Conservation (phyloP, 2,113 vertebrate species). For the Aspidoscelis tigris region DNA sequence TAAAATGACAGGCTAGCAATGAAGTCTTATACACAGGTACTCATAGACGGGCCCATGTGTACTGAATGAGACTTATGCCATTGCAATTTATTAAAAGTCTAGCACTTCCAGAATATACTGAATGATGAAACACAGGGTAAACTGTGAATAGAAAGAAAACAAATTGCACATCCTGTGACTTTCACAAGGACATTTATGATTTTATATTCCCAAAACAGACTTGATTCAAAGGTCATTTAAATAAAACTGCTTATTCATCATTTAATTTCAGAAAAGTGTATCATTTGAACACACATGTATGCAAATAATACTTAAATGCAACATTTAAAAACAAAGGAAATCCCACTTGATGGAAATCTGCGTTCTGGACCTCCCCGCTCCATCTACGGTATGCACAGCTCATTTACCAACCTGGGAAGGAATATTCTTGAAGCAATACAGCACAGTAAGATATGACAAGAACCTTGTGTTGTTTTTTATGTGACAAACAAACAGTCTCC, state of each 20-base stretch:
- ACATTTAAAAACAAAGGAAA: neutral
- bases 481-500: too few relatives aligned
- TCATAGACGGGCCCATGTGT: neutral
- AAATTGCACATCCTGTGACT: neutral
- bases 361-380: neutral
- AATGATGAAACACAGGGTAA: constrained; percentile 37
- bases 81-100: neutral
- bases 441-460: neutral
- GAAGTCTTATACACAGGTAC: neutral
- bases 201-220: constrained; percentile 6
- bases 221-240: neutral
- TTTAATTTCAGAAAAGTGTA: neutral
- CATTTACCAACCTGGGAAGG: neutral
- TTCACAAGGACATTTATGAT: neutral
- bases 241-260: neutral
- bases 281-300: too few relatives aligned
- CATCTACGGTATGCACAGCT: neutral
- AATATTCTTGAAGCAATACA: neutral
- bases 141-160: constrained; percentile 12
- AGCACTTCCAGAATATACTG: neutral
- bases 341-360: neutral
- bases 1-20: neutral
- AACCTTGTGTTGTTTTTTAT: too few relatives aligned
- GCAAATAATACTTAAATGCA: neutral
- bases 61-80: neutral